Conservation (phyloP, 2,797 vertebrate species). For the Petrocephalus sullivani region DNA sequence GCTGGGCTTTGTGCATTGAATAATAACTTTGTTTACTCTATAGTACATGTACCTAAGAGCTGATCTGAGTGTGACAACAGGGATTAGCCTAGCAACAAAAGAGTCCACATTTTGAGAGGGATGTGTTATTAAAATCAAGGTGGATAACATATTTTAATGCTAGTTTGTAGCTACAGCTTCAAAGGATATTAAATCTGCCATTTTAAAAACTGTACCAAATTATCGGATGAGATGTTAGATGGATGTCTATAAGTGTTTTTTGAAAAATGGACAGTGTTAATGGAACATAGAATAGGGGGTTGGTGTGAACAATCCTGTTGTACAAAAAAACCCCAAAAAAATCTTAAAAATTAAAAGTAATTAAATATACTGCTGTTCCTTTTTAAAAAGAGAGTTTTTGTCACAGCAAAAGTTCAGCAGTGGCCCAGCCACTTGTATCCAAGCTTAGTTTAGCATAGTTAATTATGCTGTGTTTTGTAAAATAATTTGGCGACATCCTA, state of each 20-base stretch:
- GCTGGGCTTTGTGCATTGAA: neutral
- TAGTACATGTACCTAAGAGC: neutral
- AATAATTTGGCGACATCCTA: slow-evolving; percentile 41
- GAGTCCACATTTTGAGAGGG: neutral
- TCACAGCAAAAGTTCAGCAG: neutral
- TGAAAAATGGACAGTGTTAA: neutral
- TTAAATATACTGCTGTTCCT: neutral
- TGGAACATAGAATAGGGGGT: neutral
- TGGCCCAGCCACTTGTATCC: slow-evolving; percentile 10
- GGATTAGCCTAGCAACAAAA: neutral
- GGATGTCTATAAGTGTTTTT: neutral
- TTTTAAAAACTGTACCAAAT: neutral
- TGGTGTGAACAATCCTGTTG: neutral
- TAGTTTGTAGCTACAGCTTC: neutral
- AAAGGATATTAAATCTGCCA: neutral
- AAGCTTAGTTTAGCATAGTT: slow-evolving; percentile 18
- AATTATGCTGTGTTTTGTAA: slow-evolving; percentile 23
- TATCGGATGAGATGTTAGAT: neutral
- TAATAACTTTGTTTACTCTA: slow-evolving; percentile 7
- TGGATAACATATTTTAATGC: neutral
- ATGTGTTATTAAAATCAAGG: neutral
- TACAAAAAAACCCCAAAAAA: neutral
- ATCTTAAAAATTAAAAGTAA: neutral
- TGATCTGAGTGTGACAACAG: neutral
- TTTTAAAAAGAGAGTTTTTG: slow-evolving; percentile 3